Evolutionary conservation across 2,113 vertebrate genomes (phyloP), one percentile per base, ranked within the genome.

Genomic region (Engraulis encrasicolus): DNA sequence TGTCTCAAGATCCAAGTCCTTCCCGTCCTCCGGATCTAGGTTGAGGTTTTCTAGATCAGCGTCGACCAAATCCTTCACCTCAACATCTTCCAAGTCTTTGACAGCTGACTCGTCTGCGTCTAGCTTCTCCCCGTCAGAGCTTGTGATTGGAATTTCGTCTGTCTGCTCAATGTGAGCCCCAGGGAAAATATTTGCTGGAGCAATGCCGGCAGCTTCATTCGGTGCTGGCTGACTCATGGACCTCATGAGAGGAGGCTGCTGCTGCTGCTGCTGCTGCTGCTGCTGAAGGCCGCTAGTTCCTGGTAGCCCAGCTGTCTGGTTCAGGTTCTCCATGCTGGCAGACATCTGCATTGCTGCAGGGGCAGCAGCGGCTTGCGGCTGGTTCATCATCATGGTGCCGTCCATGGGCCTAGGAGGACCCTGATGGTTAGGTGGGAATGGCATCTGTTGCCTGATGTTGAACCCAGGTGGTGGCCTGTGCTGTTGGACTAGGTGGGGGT

Each of bases 41-140:
- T 99, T 99, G 83, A 99, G 91, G 90, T 98, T 99, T 86, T 98
- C 96, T 82, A 97, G 92, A 88, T 97, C 96, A 20, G 96, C 97
- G 89, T 99, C 98, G n/a, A 97, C 98, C 88, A 99, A 95, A 85
- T 99, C 98, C 90, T 99, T 99, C 83, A 99, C 98, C 90, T 99
- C 98, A 84, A 99, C 98, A 71, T 99, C 98, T 84, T 95, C 95
- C 66, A 99, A 89, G 79, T 99, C 98, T 92, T 99, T 99, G 19
- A 98, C 98, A 9, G 96, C 94, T 0, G 97, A 96, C 87, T 98
- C 98, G 88, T 99, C 97, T 7, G 96, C 92, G 89, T 98, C 97
- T 31, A 99, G 93, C 38, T 98, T 98, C 88, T 97, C 98, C 85
- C 97, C 97, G 91, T 99, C 97, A 36, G 99, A 58, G 89, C 52